Conservation (phyloP, 1,140 invertebrate species). For the Latrodectus geometricus region DNA sequence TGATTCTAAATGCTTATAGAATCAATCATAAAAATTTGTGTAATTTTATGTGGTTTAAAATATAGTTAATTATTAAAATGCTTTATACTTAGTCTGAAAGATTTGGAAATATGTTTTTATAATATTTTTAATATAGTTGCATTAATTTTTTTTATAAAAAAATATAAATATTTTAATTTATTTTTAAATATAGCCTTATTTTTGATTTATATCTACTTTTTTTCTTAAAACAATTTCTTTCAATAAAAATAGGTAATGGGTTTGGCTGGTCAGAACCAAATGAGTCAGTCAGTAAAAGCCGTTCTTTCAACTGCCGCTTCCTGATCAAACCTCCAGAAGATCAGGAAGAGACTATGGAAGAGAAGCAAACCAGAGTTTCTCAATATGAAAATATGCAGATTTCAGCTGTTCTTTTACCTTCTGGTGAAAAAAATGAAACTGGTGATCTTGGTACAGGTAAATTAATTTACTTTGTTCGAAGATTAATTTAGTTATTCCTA, state of each 20-base stretch:
- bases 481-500: too few species aligned
- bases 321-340: constrained; percentile 85
- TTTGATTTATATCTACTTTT: background rate
- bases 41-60: too few species aligned
- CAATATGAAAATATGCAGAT: constrained; percentile 83
- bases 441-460: constrained; percentile 58
- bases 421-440: constrained; percentile 69
- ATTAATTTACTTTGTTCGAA: background rate
- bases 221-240: background rate
- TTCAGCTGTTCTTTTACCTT: constrained; percentile 68
- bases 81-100: too few species aligned
- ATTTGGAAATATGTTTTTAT: too few species aligned
- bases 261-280: constrained; percentile 67
- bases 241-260: constrained; percentile 64
- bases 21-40: too few species aligned
- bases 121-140: too few species aligned
- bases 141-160: too few species aligned
- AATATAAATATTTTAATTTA: too few species aligned
- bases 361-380: constrained; percentile 79
- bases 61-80: too few species aligned
- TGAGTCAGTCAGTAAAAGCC: constrained; percentile 72
- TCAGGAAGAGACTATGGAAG: constrained; percentile 78
- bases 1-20: too few species aligned
- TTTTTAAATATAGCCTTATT: background rate
- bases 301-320: constrained; percentile 84